Evolutionary conservation across 2,888 invertebrate genomes (phyloP).

Genomic region (Osmoderma eremita): DNA sequence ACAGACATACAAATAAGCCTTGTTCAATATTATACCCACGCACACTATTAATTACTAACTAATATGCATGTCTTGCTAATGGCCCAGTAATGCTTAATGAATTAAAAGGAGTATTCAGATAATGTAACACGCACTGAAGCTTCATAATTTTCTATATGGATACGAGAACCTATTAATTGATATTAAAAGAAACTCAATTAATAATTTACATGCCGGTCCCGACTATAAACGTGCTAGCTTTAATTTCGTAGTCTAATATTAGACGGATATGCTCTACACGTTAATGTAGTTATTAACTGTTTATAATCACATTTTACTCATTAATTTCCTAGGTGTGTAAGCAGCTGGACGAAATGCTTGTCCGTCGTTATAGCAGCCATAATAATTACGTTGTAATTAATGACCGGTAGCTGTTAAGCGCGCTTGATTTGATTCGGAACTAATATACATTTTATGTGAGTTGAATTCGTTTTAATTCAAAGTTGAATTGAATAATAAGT

Average conservation of each 20-base stretch:
- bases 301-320: conserved; percentile 24
- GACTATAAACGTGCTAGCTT: not conserved
- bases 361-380: too few species aligned
- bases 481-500: too few species aligned
- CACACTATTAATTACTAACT: conserved; percentile 1
- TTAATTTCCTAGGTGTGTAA: conserved; percentile 16
- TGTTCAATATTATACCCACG: conserved; percentile 5
- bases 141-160: not conserved
- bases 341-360: not conserved
- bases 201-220: not conserved
- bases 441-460: too few species aligned
- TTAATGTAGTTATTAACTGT: conserved; percentile 11
- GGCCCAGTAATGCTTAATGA: not conserved
- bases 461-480: too few species aligned
- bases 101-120: not conserved
- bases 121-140: not conserved
- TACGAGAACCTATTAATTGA: not conserved
- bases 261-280: not conserved
- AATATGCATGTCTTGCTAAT: not conserved
- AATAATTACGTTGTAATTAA: too few species aligned
- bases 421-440: too few species aligned
- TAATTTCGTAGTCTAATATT: not conserved
- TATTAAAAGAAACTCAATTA: conserved; percentile 1
- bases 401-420: too few species aligned
- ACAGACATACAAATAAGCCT: not conserved